Conservation (phyloP, 1,140 invertebrate genomes). For the Ptiloglossa arizonensis region DNA sequence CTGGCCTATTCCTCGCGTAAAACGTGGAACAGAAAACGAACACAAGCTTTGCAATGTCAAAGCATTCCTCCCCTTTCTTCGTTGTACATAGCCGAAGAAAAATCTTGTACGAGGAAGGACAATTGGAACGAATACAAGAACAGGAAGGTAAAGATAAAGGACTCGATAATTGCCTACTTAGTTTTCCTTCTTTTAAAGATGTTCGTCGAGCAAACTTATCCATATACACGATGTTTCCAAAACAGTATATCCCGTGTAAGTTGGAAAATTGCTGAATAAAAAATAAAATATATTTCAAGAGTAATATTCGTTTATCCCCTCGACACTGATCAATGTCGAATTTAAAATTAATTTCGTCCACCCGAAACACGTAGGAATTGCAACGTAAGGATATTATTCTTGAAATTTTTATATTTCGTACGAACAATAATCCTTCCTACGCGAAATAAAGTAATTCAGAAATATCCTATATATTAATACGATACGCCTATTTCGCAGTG, state of each 20-base stretch:
- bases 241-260: neutral
- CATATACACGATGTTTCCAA: neutral
- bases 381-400: neutral
- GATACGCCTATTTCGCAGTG: neutral
- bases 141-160: constrained; percentile 29
- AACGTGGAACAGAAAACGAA: neutral
- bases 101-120: constrained; percentile 8
- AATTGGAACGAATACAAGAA: neutral
- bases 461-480: constrained; percentile 10
- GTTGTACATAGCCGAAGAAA: constrained; percentile 25
- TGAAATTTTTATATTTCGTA: neutral
- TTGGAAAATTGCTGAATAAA: neutral
- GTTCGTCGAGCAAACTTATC: neutral
- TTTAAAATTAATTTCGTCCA: neutral
- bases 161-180: constrained; percentile 28
- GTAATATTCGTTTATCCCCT: too few species aligned
- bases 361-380: neutral
- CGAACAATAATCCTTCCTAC: neutral
- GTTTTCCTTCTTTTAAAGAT: neutral
- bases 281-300: neutral
- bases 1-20: neutral
- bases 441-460: neutral
- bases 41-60: neutral
- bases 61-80: constrained; percentile 11
- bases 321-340: too few species aligned